Conservation (phyloP, 2,888 invertebrate genomes). For the Horisme vitalbata region DNA sequence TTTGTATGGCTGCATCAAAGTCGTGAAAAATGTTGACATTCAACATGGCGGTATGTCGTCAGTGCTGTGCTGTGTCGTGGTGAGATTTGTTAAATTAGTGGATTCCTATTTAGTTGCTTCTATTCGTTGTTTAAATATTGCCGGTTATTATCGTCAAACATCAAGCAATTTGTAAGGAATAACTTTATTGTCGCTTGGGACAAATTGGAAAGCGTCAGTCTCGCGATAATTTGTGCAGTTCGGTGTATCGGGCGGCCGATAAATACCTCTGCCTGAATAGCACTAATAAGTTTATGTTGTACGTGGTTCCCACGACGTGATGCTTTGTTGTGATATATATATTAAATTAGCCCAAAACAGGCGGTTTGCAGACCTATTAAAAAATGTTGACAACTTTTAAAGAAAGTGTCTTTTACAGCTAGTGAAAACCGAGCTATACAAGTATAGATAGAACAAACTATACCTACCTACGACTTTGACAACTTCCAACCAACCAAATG, state of each 20-base stretch:
- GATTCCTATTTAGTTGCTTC: constrained; percentile 55
- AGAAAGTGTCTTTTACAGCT: constrained; percentile 62
- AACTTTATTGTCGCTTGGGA: constrained; percentile 41
- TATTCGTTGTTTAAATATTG: constrained; percentile 43
- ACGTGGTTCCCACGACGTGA: constrained; percentile 47
- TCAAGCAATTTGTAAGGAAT: constrained; percentile 44
- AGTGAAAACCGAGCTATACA: constrained; percentile 57
- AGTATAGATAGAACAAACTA: constrained; percentile 62
- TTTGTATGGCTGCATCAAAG: constrained; percentile 63
- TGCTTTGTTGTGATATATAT: constrained; percentile 49
- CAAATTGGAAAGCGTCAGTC: constrained; percentile 37
- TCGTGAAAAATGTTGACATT: constrained; percentile 87
- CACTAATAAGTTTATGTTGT: constrained; percentile 57
- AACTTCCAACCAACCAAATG: constrained; percentile 60
- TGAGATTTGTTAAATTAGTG: constrained; percentile 85
- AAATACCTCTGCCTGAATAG: constrained; percentile 59
- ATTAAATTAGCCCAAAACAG: constrained; percentile 23
- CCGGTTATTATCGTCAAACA: constrained; percentile 41
- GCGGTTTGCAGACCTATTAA: constrained; percentile 26
- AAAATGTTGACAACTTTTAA: constrained; percentile 41
- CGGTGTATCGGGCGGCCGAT: constrained; percentile 62
- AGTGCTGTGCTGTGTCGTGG: constrained; percentile 98
- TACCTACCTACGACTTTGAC: constrained; percentile 46
- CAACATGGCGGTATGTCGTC: constrained; percentile 98
- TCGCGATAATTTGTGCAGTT: constrained; percentile 58